These are phyloP conservation scores for Phrynocephalus guinanensis DNA, from an alignment of 2,797 vertebrate genomes.

Conservation along the genomic window DNA sequence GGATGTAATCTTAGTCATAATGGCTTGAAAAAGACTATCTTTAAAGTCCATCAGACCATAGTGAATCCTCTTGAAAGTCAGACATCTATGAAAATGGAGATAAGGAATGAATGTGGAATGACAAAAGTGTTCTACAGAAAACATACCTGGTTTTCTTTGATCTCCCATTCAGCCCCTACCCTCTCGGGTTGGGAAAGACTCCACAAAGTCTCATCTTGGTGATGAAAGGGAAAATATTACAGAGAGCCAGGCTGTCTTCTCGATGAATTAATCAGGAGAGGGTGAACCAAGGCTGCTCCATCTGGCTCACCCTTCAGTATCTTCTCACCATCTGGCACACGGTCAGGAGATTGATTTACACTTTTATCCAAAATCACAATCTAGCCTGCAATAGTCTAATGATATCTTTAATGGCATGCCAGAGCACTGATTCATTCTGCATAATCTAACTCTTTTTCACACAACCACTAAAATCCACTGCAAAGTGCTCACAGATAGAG, in stretches of 20 bases:
- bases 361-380: constrained; percentile 45
- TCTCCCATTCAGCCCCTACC: neutral
- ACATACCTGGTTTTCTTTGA: neutral
- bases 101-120: neutral
- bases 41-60: neutral
- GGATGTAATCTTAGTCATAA: neutral
- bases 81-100: neutral
- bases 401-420: constrained; percentile 24
- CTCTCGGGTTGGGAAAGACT: neutral
- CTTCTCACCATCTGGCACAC: constrained; percentile 21
- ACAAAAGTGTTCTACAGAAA: neutral
- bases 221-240: neutral
- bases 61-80: neutral
- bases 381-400: constrained; percentile 28
- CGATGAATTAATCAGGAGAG: constrained; percentile 7
- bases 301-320: constrained; percentile 44
- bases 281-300: constrained; percentile 7
- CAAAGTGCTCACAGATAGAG: too few species aligned
- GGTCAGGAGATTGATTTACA: constrained; percentile 53
- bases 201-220: too few species aligned
- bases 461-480: too few species aligned
- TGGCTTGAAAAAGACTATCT: neutral
- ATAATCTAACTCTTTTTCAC: constrained; percentile 47
- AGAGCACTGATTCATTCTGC: neutral
- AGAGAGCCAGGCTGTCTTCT: neutral